A percentile compares a stretch with the other conserved stretches of the same genome.
These are phyloP conservation scores for Nerophis lumbriciformis DNA, from an alignment of 2,113 vertebrate genomes.

Conservation along the genomic window DNA sequence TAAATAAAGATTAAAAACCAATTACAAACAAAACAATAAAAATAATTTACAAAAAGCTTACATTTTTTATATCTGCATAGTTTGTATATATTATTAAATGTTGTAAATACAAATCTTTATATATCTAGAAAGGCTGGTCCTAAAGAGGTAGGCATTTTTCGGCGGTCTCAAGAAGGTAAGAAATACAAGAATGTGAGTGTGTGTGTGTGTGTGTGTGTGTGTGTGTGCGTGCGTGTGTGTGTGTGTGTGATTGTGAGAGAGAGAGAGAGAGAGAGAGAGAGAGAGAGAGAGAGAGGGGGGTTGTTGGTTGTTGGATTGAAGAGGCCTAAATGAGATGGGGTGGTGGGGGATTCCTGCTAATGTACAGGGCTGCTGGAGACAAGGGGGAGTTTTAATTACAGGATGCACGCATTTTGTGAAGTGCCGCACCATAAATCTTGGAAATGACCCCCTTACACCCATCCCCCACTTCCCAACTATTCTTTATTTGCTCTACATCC, in stretches of 20 bases:
- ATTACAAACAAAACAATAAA: no score
- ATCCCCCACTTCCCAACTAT: constrained; percentile 24
- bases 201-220: no score
- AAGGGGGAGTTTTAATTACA: constrained; percentile 73
- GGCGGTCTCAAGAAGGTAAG: no score
- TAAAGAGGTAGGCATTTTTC: no score
- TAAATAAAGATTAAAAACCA: no score
- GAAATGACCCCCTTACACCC: constrained; percentile 52
- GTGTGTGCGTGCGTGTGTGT: background rate
- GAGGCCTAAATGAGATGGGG: constrained; percentile 20
- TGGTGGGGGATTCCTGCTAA: constrained; percentile 46
- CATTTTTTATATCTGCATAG: no score
- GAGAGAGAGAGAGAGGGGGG: constrained; percentile 2
- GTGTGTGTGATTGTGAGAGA: constrained; percentile 1
- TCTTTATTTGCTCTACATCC: constrained; percentile 39
- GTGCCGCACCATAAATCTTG: constrained; percentile 71
- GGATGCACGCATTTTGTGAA: constrained; percentile 73
- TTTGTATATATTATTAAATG: no score
- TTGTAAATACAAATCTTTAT: no score
- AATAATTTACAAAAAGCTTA: no score
- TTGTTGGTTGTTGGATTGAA: constrained; percentile 10
- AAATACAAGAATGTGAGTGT: no score
- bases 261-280: no score
- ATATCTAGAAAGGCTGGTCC: no score
- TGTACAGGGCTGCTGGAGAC: constrained; percentile 57